Conservation (phyloP, 2,797 vertebrate genomes). For the Sciurus vulgaris region DNA sequence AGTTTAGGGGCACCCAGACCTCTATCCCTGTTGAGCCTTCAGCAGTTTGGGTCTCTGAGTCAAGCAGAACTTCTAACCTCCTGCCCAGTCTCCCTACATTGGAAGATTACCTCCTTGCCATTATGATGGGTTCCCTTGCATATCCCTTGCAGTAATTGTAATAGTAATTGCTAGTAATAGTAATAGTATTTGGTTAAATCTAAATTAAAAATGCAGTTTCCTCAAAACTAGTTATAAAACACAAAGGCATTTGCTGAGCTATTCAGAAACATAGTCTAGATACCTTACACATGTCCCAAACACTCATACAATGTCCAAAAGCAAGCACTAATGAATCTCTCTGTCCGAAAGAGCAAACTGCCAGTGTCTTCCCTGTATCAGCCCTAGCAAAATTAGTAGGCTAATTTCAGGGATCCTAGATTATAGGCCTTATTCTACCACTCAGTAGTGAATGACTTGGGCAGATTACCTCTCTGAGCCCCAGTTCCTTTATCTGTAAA, state of each 20-base stretch:
- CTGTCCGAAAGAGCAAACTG: conserved; percentile 5
- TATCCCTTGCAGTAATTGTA: background rate
- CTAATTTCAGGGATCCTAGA: background rate
- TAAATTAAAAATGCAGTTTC: conserved; percentile 50
- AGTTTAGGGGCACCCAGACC: background rate
- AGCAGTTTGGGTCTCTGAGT: background rate
- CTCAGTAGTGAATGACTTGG: conserved; percentile 20
- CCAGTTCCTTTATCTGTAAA: conserved; percentile 50
- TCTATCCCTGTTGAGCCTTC: background rate
- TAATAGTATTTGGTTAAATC: background rate
- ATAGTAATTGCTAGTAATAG: background rate
- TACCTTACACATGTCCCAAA: background rate
- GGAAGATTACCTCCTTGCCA: conserved; percentile 34
- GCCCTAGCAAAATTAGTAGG: background rate
- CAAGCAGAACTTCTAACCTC: background rate
- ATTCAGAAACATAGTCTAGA: conserved; percentile 50
- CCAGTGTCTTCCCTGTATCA: background rate
- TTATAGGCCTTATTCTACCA: background rate
- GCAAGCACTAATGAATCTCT: background rate
- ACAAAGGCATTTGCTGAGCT: conserved; percentile 26
- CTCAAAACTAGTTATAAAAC: conserved; percentile 43
- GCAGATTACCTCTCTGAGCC: conserved; percentile 4
- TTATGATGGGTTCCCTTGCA: background rate
- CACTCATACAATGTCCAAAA: background rate
- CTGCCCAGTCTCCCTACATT: background rate